Evolutionary conservation across 2,797 vertebrate genomes (phyloP), one percentile per base, ranked within the genome.

Genomic region (Cheirogaleus major): DNA sequence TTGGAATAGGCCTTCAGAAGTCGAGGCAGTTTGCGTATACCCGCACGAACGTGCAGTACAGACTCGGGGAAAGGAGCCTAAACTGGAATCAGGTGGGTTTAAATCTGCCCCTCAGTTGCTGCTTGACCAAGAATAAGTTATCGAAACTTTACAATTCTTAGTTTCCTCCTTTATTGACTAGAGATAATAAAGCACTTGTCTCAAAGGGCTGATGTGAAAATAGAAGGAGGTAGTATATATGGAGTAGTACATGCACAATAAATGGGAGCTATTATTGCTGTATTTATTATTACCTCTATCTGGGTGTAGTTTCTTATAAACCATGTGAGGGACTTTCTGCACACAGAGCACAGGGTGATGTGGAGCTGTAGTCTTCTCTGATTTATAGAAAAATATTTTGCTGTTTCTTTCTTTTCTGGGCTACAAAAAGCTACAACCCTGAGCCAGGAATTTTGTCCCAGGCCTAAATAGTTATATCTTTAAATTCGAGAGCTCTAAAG

Each of bases 191-290:
- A 45, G 32, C 4, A 18, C 7, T 20, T 50, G 41, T 20, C 10
- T 15, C 15, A 10, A 22, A 48, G 25, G 13, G 2, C 15, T 8
- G 1, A 30, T 11, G 2, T 12, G 27, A 55, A 43, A 73, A 85
- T 8, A 61, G 25, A 50, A 63, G 27, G 65, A 67, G 65, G 3
- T 4, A 23, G 22, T 43, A 57, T 5, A 10, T 10, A 5, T 20
- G 1, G 17, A 70, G 6, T 11, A 17, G 25, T 2, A 32, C 1
- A 9, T 23, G 15, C 8, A 30, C 43, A 7, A 30, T 11, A 20
- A 50, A 25, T 1, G 18, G 43, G 18, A n/a, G 7, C 25, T 9
- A 14, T 43, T 11, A 0, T 1, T 5, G 2, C n/a, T 11, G 22
- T 48, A 57, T 30, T 50, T 14, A 32, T 18, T 10, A 18, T 50